Percentiles rank a stretch among this genome's conserved stretches.
Evolutionary conservation across 2,113 vertebrate species (phyloP).

Genomic region (Aegotheles bennettii): DNA sequence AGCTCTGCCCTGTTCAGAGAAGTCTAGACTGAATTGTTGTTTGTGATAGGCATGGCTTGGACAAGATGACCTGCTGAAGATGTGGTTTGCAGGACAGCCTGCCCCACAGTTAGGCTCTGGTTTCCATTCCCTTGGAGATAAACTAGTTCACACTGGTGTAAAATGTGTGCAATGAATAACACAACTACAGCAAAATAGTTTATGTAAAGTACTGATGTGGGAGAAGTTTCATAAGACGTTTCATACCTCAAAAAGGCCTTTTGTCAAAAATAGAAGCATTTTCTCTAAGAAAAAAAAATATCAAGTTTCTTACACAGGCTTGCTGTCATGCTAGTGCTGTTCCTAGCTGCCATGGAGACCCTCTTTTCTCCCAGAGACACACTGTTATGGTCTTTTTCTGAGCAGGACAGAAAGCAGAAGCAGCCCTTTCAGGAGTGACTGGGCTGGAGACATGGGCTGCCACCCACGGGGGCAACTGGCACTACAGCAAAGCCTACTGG

Average conservation of each 20-base stretch:
- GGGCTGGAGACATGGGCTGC: background rate
- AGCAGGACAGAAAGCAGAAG: background rate
- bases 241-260: conserved; percentile 50
- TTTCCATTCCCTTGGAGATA: background rate
- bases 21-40: background rate
- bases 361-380: background rate
- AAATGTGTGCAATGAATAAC: conserved; percentile 7
- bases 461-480: background rate
- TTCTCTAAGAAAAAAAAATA: background rate
- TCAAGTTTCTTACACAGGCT: conserved; percentile 7
- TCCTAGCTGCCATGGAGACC: conserved; percentile 45
- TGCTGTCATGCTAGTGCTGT: background rate
- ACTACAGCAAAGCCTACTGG: fast-evolving
- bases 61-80: background rate
- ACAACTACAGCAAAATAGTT: conserved; percentile 29
- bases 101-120: background rate
- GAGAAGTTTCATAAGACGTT: conserved; percentile 58
- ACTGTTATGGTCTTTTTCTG: background rate
- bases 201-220: conserved; percentile 52
- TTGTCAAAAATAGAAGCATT: conserved; percentile 56
- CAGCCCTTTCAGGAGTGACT: background rate
- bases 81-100: background rate
- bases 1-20: background rate
- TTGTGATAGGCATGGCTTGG: background rate
- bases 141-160: background rate